Evolutionary conservation across 2,113 vertebrate genomes (phyloP).

Genomic region (Hippocampus barbouri): DNA sequence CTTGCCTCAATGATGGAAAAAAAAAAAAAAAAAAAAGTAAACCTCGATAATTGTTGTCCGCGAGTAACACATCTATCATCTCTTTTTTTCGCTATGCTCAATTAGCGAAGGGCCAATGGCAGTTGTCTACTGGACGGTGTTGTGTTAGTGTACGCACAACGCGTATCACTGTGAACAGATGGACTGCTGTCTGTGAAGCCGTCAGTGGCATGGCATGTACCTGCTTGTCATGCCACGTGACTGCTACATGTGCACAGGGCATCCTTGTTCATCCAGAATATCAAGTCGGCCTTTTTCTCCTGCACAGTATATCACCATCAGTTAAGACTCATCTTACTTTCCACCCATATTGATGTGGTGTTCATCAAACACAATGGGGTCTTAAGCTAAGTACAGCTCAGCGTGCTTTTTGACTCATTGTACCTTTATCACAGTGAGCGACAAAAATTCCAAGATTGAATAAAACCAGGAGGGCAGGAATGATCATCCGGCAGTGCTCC

Average conservation of each 20-base stretch:
- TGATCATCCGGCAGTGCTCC: neutral
- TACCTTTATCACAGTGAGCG: neutral
- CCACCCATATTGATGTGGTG: neutral
- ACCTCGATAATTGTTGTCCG: conserved; percentile 51
- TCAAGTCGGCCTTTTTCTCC: neutral
- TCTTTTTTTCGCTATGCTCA: conserved; percentile 29
- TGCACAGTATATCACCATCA: neutral
- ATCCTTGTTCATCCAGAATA: neutral
- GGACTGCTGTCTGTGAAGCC: conserved; percentile 44
- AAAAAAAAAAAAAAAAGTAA: conserved; percentile 17
- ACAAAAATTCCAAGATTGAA: neutral
- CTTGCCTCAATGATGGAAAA: conserved; percentile 32
- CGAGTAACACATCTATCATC: conserved; percentile 34
- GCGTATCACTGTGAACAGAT: conserved; percentile 45
- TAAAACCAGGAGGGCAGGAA: neutral
- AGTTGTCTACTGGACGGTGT: conserved; percentile 24
- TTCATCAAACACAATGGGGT: neutral
- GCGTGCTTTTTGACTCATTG: neutral
- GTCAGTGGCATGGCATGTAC: conserved; percentile 43
- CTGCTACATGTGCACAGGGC: conserved; percentile 32
- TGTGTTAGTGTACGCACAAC: conserved; percentile 1
- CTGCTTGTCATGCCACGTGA: conserved; percentile 41
- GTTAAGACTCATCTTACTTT: neutral
- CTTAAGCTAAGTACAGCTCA: neutral
- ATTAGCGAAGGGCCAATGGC: conserved; percentile 27